A percentile compares a stretch with the other conserved stretches of the same genome.
Evolutionary conservation across 2,888 invertebrate species (phyloP).

Genomic region (Cheilosia vernalis): DNA sequence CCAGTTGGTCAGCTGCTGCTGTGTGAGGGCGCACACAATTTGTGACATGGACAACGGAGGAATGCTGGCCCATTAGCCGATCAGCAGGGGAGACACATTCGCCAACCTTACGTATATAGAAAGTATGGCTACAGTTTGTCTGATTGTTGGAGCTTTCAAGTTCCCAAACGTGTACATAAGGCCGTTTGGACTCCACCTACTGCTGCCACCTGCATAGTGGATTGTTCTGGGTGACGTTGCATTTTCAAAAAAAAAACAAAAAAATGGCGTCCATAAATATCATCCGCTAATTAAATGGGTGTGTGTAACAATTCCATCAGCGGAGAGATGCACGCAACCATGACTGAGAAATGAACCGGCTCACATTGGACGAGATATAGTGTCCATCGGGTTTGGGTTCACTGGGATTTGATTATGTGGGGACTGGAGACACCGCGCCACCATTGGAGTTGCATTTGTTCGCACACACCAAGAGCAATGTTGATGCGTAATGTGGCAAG

Average conservation of each 20-base stretch:
- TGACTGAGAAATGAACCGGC: slow-evolving; percentile 61
- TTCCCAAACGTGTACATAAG: slow-evolving; percentile 4
- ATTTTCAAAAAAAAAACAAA: neutral
- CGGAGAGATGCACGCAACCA: slow-evolving; percentile 69
- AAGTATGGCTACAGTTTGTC: slow-evolving; percentile 53
- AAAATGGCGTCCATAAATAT: slow-evolving; percentile 74
- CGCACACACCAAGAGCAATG: slow-evolving; percentile 61
- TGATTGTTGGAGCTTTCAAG: slow-evolving; percentile 47
- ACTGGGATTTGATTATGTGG: slow-evolving; percentile 64
- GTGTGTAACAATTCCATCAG: slow-evolving; percentile 74
- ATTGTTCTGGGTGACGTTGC: slow-evolving; percentile 20
- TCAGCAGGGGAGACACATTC: slow-evolving; percentile 60
- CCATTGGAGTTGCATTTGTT: slow-evolving; percentile 55
- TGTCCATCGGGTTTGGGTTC: slow-evolving; percentile 59
- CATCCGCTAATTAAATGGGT: slow-evolving; percentile 74
- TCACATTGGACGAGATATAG: slow-evolving; percentile 59
- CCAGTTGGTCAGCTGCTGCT: slow-evolving; percentile 42
- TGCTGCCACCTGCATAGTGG: slow-evolving; percentile 46
- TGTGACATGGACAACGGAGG: slow-evolving; percentile 45
- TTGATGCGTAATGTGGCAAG: slow-evolving; percentile 70
- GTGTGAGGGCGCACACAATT: slow-evolving; percentile 61
- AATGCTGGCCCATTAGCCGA: slow-evolving; percentile 69
- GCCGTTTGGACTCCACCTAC: slow-evolving; percentile 63
- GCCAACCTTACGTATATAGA: neutral
- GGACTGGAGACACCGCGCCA: slow-evolving; percentile 24